These are phyloP conservation scores for Schizotus pectinicornis DNA, from an alignment of 2,888 invertebrate genomes.

Conservation along the genomic window DNA sequence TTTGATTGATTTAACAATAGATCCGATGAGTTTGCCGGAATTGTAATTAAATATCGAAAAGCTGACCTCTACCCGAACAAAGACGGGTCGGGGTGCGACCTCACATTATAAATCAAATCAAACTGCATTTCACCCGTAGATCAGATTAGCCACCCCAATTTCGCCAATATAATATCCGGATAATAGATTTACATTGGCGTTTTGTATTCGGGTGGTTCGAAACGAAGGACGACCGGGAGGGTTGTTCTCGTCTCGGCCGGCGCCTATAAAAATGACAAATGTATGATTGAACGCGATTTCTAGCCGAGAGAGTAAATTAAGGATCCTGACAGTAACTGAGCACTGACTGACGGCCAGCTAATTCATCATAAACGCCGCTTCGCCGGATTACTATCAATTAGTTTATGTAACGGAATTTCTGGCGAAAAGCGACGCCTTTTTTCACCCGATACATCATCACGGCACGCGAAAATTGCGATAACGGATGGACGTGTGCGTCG, in stretches of 20 bases:
- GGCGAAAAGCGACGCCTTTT: background rate
- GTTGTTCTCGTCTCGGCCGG: slow-evolving; percentile 5
- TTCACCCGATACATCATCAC: slow-evolving; percentile 16
- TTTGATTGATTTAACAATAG: no score
- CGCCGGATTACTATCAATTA: slow-evolving; percentile 25
- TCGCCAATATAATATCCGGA: slow-evolving; percentile 22
- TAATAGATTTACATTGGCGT: slow-evolving; percentile 22
- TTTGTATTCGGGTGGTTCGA: slow-evolving; percentile 2
- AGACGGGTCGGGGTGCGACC: background rate
- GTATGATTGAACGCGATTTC: slow-evolving; percentile 22
- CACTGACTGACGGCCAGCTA: slow-evolving; percentile 18
- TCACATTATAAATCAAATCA: background rate
- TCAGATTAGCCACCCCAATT: slow-evolving; percentile 11
- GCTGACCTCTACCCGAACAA: no score
- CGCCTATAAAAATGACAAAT: slow-evolving; percentile 19
- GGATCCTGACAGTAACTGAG: slow-evolving; percentile 21
- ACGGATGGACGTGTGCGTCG: no score
- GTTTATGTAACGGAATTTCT: background rate
- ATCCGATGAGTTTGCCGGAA: no score
- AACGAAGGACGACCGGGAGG: slow-evolving; percentile 1
- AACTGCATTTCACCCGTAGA: background rate
- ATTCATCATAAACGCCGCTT: slow-evolving; percentile 26
- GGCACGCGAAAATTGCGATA: background rate
- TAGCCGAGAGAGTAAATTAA: slow-evolving; percentile 22
- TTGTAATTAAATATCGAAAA: no score